Evolutionary conservation across 2,888 invertebrate genomes (phyloP), one percentile per base, ranked within the genome.

Genomic region (Scaptomyza caliginosa): DNA sequence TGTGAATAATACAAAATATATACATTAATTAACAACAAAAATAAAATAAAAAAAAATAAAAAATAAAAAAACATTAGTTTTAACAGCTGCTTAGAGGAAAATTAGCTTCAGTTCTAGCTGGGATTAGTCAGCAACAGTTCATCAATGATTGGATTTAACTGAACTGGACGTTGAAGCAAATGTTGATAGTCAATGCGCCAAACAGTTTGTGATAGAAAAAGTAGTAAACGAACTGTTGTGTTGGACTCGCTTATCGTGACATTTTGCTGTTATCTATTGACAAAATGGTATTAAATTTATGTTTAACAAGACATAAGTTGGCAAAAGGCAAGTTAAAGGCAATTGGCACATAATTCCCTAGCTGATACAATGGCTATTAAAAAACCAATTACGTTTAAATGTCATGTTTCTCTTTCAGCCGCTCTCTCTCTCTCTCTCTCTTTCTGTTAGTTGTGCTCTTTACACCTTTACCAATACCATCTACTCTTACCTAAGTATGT

Each of bases 291-390:
- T 67, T 65, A 64, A 73, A 68, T 72, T 70, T 75, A 84, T 82
- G 82, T 86, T 82, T 60, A 73, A 82, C 86, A 82, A 72, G 82
- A 74, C 71, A 82, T 85, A 65, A 76, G 57, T 67, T 60, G 74
- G 63, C 67, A 64, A 60, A 64, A 46, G 50, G 1, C 6, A 16
- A 16, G 8, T 4, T 4, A 8, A 16, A 16, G 32, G 68, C 75
- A 81, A 72, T 86, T 69, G 83, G 63, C 82, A 74, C 86, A 86
- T 86, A 77, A 86, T 86, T 69, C 70, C 49, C 43, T 39, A 21
- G 38, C 73, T 82, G 82, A 82, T 86, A 86, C 59, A 73, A 81
- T 86, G 67, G 73, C 87, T 82, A 82, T 82, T 82, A 86, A 86
- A 82, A 86, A 81, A 57, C 75, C 85, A 86, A 86, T 82, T 82